Base-by-base conservation (phyloP, 2,113 vertebrate species). In the Patagioenas fasciata region DNA sequence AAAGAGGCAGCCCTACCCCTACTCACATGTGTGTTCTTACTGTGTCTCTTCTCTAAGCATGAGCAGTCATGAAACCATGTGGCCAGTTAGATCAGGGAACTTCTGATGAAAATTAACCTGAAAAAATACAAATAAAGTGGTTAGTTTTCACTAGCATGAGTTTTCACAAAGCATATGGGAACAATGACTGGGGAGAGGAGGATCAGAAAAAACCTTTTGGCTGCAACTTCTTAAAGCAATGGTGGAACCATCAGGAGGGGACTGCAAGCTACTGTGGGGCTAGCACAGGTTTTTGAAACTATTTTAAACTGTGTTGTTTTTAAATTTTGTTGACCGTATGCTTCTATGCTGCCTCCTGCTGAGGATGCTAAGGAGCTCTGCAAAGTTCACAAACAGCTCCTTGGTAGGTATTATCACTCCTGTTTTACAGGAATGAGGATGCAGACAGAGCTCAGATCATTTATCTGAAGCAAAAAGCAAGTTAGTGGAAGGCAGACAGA, bases 331-430 rank as follows among this genome's bases (percentile, higher is more conserved):
- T 81, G 61, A 48, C 66, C 4, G 1, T 84, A 74, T 24, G 31
- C 36, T 94, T 95, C 44, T 42, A n/a, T 28, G 48, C 57, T 80
- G 53, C 77, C 91, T 94, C 83, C 90, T 95, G 85, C 53, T 96
- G 95, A 96, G 92, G 80, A 95, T 91, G 77, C 73, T 93, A 81
- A 93, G 92, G 70, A 90, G 69, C 80, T 91, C 80, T 78, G 65
- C 10, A 84, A 72, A 79, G 72, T 47, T 85, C 36, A 61, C 83
- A 90, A 85, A 87, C 62, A 94, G 79, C 47, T 93, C 53, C 57
- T 89, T 62, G 56, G 71, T 53, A 60, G 44, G 72, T n/a, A 64
- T 86, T 74, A 87, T 74, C 86, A 69, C 80, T 74, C 72, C 77
- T 61, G 25, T 42, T 89, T 69, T 66, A 75, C 91, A 82, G 53